Percentiles rank a stretch among this genome's conserved stretches.
These are phyloP conservation scores for Antrozous pallidus DNA, from an alignment of 2,797 vertebrate genomes.

Conservation along the genomic window DNA sequence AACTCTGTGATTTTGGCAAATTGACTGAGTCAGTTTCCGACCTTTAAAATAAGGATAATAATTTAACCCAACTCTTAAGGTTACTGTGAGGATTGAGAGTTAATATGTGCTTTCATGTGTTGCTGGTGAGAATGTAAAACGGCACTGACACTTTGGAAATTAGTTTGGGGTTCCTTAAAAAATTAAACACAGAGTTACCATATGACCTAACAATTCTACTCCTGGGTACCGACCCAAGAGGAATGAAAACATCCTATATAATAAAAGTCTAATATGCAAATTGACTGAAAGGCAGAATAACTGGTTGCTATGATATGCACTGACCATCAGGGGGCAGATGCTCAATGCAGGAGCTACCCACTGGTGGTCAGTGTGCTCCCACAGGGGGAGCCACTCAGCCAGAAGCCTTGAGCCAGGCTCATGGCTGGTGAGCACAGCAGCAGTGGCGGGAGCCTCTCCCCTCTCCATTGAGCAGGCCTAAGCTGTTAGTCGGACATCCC, in stretches of 20 bases:
- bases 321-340: no score
- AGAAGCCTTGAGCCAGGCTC: no score
- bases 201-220: background rate
- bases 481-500: no score
- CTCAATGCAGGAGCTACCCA: no score
- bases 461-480: no score
- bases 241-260: background rate
- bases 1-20: background rate
- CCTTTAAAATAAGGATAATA: background rate
- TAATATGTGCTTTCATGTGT: background rate
- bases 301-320: no score
- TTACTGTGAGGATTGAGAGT: background rate
- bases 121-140: background rate
- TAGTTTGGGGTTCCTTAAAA: background rate
- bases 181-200: background rate
- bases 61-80: background rate
- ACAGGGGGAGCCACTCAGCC: no score
- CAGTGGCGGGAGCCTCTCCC: no score
- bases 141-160: background rate
- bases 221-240: background rate
- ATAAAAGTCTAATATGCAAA: no score
- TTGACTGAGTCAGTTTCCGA: background rate
- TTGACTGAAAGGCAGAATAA: no score
- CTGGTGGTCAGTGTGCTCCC: no score
- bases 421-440: no score